phyloP scores from a whole-genome alignment of 2,888 invertebrate species.

The Pandemis cinnamomeana region DNA sequence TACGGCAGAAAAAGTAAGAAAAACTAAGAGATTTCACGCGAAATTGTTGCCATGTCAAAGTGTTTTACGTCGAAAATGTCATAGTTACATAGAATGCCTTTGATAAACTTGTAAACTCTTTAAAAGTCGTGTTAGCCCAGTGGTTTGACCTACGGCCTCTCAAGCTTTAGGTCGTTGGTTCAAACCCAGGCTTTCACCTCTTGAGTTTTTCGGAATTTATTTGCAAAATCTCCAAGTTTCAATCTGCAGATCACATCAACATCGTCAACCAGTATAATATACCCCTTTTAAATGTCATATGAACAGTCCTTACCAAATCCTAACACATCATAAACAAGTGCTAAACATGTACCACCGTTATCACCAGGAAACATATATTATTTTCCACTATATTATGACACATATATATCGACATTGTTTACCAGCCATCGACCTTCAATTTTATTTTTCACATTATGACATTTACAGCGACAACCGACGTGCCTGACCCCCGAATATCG shows the following conservation, averaged over 20 bases:
- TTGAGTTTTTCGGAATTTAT: too few species aligned
- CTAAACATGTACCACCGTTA: constrained; percentile 33
- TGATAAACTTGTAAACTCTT: too few species aligned
- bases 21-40: too few species aligned
- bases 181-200: neutral
- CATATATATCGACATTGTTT: constrained; percentile 33
- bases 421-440: constrained; percentile 29
- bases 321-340: neutral
- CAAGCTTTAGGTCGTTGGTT: neutral
- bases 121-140: neutral
- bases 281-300: neutral
- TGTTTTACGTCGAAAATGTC: too few species aligned
- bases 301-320: neutral
- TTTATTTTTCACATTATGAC: constrained; percentile 36
- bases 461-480: constrained; percentile 22
- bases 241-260: neutral
- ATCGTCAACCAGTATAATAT: neutral
- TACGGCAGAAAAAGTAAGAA: neutral
- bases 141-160: too few species aligned
- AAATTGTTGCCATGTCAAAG: too few species aligned
- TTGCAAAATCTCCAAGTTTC: neutral
- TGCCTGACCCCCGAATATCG: neutral
- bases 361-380: constrained; percentile 35
- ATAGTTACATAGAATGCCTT: too few species aligned
- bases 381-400: constrained; percentile 34